These are phyloP conservation scores for Ameiurus melas DNA, from an alignment of 2,113 vertebrate species.

Conservation along the genomic window DNA sequence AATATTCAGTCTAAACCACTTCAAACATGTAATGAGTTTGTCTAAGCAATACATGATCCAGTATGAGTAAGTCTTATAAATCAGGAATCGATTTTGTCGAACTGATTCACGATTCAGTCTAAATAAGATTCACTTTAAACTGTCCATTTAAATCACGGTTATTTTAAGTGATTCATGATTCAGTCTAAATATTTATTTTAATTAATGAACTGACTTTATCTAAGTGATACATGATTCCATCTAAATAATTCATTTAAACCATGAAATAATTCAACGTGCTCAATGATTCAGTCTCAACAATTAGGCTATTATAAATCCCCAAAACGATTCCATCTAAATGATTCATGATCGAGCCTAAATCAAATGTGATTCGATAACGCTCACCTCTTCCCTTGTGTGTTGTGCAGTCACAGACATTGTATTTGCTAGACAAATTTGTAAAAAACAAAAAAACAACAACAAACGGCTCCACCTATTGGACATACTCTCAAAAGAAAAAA, in stretches of 20 bases:
- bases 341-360: background rate
- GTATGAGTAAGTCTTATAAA: no score
- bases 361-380: background rate
- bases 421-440: background rate
- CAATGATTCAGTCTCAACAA: background rate
- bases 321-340: background rate
- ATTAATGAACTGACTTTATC: background rate
- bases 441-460: background rate
- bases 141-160: no score
- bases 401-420: background rate
- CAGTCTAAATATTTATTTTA: background rate
- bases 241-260: background rate
- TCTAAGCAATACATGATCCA: background rate
- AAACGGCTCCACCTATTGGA: slow-evolving; percentile 35
- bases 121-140: background rate
- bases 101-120: background rate
- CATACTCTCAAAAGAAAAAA: background rate
- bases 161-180: background rate
- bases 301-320: background rate
- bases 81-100: no score
- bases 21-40: background rate
- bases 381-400: background rate
- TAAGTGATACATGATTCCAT: background rate
- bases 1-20: background rate
- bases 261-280: background rate